Conservation (phyloP, 2,888 invertebrate species). For the Rotaria socialis region DNA sequence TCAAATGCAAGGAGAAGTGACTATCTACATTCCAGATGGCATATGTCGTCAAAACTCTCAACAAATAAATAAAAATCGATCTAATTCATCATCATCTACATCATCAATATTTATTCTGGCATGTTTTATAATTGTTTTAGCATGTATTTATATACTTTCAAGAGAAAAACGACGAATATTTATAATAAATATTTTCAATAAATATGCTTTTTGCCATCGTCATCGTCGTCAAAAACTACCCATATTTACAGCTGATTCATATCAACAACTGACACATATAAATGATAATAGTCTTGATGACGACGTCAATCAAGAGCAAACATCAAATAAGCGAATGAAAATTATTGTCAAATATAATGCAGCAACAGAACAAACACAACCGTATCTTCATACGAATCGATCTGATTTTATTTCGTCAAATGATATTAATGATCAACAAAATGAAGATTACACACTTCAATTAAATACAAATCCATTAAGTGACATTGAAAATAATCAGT, state of each 20-base stretch:
- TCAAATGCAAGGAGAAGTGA: not conserved
- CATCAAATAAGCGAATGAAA: not conserved
- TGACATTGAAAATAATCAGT: not conserved
- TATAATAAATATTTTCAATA: not conserved
- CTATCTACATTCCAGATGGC: not conserved
- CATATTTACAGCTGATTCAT: not conserved
- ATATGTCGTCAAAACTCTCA: not conserved
- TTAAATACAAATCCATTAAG: constrained; percentile 8
- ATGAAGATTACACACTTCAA: not conserved
- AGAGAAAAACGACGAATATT: not conserved
- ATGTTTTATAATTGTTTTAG: not conserved
- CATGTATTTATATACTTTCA: not conserved
- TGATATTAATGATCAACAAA: not conserved
- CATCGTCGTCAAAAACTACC: not conserved
- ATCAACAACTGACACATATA: not conserved
- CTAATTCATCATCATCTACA: not conserved
- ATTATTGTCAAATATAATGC: not conserved
- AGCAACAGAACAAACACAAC: not conserved
- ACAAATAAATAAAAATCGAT: not conserved
- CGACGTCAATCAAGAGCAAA: not conserved
- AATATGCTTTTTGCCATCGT: not conserved
- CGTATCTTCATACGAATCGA: not conserved
- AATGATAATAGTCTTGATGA: not conserved
- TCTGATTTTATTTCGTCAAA: not conserved
- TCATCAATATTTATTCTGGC: not conserved